A percentile compares a stretch with the other conserved stretches of the same genome.
Conservation (phyloP, 2,797 vertebrate genomes). For the Etheostoma nigrum region DNA sequence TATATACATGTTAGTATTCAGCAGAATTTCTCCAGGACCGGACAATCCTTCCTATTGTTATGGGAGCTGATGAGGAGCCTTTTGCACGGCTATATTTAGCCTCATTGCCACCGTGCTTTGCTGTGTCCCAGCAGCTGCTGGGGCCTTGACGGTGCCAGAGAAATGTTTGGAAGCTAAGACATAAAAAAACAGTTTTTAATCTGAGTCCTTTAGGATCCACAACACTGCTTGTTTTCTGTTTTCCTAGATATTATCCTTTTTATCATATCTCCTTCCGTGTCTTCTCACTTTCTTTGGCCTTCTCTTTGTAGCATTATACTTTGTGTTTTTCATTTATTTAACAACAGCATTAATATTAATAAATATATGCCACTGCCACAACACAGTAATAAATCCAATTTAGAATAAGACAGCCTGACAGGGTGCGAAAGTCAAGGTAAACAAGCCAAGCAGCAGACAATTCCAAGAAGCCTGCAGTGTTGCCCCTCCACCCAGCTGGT, state of each 20-base stretch:
- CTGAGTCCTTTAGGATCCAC: not conserved
- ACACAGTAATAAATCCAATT: slow-evolving; percentile 29
- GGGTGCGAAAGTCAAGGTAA: slow-evolving; percentile 42
- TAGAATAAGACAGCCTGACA: slow-evolving; percentile 39
- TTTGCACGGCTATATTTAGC: slow-evolving; percentile 74
- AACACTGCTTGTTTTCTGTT: not conserved
- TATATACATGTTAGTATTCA: slow-evolving; percentile 17
- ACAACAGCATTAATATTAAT: not conserved
- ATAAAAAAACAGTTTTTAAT: not conserved
- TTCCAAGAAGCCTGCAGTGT: slow-evolving; percentile 33
- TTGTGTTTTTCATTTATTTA: not conserved
- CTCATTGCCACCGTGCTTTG: slow-evolving; percentile 65
- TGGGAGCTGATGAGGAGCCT: slow-evolving; percentile 30
- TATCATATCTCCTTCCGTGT: not conserved
- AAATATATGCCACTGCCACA: slow-evolving; percentile 11
- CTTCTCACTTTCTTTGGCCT: not conserved
- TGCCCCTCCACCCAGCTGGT: slow-evolving; percentile 23
- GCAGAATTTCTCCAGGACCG: slow-evolving; percentile 6
- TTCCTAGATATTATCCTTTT: not conserved
- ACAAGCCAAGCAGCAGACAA: slow-evolving; percentile 21
- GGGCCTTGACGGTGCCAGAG: slow-evolving; percentile 50
- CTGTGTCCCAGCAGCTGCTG: slow-evolving; percentile 62
- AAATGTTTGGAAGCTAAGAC: slow-evolving; percentile 45
- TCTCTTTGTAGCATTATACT: not conserved
- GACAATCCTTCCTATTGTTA: slow-evolving; percentile 54